These are phyloP conservation scores for Athripsodes cinereus DNA, from an alignment of 2,888 invertebrate species.

Conservation along the genomic window DNA sequence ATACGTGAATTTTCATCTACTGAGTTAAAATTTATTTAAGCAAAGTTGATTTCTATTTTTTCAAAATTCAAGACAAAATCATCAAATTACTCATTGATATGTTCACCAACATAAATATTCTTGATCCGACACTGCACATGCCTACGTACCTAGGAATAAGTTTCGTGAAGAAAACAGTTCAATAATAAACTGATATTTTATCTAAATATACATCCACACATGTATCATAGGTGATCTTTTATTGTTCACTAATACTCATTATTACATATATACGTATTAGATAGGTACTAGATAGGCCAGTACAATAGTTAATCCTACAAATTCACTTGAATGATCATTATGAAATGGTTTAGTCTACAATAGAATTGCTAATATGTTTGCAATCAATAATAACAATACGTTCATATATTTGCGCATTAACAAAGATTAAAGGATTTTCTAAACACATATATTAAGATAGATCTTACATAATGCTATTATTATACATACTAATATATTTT, in stretches of 20 bases:
- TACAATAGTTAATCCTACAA: slow-evolving; percentile 5
- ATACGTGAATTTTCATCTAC: too few relatives aligned
- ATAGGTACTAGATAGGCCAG: neutral
- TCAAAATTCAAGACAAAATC: too few relatives aligned
- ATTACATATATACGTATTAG: too few relatives aligned
- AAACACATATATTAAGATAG: too few relatives aligned
- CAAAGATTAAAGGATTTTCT: neutral
- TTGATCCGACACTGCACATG: too few relatives aligned
- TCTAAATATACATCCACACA: neutral
- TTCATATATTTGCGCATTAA: neutral
- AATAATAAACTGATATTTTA: neutral
- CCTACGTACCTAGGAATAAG: too few relatives aligned
- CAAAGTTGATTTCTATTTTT: too few relatives aligned
- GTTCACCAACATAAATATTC: too few relatives aligned
- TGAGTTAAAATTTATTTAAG: too few relatives aligned
- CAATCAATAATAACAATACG: neutral
- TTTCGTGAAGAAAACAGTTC: neutral
- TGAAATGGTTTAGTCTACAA: neutral
- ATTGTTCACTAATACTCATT: neutral
- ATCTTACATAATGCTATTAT: too few relatives aligned
- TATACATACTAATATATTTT: too few relatives aligned
- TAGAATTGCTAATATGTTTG: slow-evolving; percentile 1
- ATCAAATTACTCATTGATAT: too few relatives aligned
- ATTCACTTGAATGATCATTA: slow-evolving; percentile 3
- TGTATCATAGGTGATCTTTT: neutral